A percentile compares a stretch with the other conserved stretches of the same genome.
Conservation (phyloP, 2,113 vertebrate genomes). For the Hymenochirus boettgeri region DNA sequence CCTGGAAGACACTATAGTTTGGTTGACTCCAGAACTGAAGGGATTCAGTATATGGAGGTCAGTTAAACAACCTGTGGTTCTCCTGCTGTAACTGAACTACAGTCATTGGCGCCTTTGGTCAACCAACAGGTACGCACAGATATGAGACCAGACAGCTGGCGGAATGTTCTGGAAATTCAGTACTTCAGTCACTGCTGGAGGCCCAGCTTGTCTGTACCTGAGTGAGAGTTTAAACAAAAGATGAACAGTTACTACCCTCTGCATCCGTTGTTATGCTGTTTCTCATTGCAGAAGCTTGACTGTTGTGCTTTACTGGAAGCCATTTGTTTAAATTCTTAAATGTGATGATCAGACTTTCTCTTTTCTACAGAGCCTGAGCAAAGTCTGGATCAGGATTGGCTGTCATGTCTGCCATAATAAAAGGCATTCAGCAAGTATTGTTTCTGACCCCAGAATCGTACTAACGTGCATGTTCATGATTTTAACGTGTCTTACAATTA, state of each 20-base stretch:
- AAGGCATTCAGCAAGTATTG: constrained; percentile 76
- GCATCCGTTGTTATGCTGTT: constrained; percentile 47
- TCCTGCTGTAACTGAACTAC: background rate
- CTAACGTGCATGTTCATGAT: constrained; percentile 46
- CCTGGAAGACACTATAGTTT: constrained; percentile 1
- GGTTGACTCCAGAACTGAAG: constrained; percentile 25
- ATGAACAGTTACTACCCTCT: constrained; percentile 53
- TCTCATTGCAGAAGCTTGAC: constrained; percentile 61
- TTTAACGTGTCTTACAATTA: background rate
- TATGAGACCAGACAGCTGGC: background rate
- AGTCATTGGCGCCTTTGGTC: background rate
- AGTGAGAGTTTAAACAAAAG: constrained; percentile 51
- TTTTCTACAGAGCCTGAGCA: constrained; percentile 81
- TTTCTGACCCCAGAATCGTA: constrained; percentile 59
- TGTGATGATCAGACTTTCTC: constrained; percentile 81
- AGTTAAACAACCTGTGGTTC: background rate
- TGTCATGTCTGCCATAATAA: constrained; percentile 75
- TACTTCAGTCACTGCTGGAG: background rate
- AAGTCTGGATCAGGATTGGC: constrained; percentile 84
- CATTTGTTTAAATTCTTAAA: constrained; percentile 60
- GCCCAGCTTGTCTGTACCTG: background rate
- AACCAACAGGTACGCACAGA: background rate
- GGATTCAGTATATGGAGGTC: constrained; percentile 1
- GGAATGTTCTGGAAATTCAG: background rate
- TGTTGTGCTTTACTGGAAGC: constrained; percentile 64